Evolutionary conservation across 2,888 invertebrate species (phyloP).

Genomic region (Heliconius cydno): DNA sequence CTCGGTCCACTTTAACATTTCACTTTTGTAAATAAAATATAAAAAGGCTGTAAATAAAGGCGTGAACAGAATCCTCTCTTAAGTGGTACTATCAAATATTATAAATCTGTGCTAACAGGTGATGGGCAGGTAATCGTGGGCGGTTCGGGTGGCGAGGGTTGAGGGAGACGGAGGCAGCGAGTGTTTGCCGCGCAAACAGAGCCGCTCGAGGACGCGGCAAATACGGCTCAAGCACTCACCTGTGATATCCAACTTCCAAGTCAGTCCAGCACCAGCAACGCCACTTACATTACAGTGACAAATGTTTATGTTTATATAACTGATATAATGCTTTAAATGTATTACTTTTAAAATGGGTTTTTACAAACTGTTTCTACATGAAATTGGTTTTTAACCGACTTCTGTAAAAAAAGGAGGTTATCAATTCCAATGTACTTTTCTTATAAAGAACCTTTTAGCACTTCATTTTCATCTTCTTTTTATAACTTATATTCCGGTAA

Average conservation of each 20-base stretch:
- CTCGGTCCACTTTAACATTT: not conserved
- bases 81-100: conserved; percentile 19
- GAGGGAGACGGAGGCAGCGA: conserved; percentile 32
- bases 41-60: conserved; percentile 5
- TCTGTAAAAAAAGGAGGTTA: too few species aligned
- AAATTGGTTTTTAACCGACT: not conserved
- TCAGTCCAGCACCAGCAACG: conserved; percentile 42
- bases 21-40: not conserved
- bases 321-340: conserved; percentile 19
- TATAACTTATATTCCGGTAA: not conserved
- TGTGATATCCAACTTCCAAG: conserved; percentile 57
- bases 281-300: conserved; percentile 60
- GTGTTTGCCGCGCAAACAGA: conserved; percentile 72
- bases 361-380: not conserved
- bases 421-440: too few species aligned
- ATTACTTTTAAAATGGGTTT: not conserved
- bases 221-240: conserved; percentile 71
- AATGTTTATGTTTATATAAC: conserved; percentile 61
- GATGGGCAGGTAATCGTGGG: conserved; percentile 47
- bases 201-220: conserved; percentile 68
- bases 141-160: conserved; percentile 38
- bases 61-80: conserved; percentile 3
- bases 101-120: conserved; percentile 48
- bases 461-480: not conserved
- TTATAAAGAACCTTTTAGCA: too few species aligned